phyloP scores from a whole-genome alignment of 1,140 invertebrate genomes.

The Adoxophyes honmai region DNA sequence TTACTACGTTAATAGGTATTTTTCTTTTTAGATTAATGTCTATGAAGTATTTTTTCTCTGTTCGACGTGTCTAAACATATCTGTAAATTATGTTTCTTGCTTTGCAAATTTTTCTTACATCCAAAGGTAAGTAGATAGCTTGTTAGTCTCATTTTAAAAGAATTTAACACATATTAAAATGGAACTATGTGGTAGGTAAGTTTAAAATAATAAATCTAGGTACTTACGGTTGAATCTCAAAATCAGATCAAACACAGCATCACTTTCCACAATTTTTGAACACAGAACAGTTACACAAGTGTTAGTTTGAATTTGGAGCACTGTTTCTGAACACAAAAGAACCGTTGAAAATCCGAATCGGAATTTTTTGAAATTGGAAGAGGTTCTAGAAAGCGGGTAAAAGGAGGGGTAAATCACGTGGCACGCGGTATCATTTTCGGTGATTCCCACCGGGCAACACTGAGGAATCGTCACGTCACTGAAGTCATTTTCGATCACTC shows the following conservation, averaged over 20 bases:
- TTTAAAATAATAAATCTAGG: conserved; percentile 1
- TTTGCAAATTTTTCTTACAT: too few relatives aligned
- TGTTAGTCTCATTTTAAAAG: too few relatives aligned
- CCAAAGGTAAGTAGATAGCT: too few relatives aligned
- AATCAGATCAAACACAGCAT: conserved; percentile 47
- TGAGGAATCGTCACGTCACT: conserved; percentile 48
- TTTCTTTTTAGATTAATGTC: too few relatives aligned
- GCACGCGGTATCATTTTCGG: conserved; percentile 60
- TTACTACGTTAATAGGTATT: too few relatives aligned
- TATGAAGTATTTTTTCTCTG: too few relatives aligned
- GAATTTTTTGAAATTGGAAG: neutral
- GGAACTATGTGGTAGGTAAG: too few relatives aligned
- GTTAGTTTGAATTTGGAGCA: conserved; percentile 7
- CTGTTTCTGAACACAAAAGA: conserved; percentile 12
- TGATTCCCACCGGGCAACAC: conserved; percentile 23
- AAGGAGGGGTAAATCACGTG: conserved; percentile 34
- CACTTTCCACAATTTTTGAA: conserved; percentile 50
- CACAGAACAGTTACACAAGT: conserved; percentile 46
- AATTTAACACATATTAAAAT: neutral
- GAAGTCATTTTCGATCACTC: conserved; percentile 56
- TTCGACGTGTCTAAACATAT: too few relatives aligned
- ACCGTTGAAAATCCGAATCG: conserved; percentile 12
- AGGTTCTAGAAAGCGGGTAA: neutral
- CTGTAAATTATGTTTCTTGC: too few relatives aligned
- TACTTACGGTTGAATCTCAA: conserved; percentile 49